Evolutionary conservation across 2,888 invertebrate species (phyloP), one percentile per base, ranked within the genome.

Genomic region (Tholera decimalis): DNA sequence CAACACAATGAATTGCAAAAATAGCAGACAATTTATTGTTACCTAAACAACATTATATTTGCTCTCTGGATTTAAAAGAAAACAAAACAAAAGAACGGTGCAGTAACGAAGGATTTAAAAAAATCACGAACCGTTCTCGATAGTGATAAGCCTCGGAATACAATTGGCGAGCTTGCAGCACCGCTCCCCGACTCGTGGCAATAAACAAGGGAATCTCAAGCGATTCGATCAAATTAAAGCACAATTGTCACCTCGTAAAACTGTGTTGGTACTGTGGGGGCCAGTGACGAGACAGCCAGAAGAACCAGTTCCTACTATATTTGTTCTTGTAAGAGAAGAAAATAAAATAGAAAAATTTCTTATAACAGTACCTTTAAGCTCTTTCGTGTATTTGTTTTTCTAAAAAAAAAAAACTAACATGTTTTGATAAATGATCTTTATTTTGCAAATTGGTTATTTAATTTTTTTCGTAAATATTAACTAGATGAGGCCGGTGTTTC

Each of bases 141-240:
- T 47, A 24, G 46, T 57, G 67, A 77, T 77, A 77, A 75, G 78
- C 67, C 51, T 56, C 15, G 35, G 58, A 61, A 73, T 55, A 71
- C 70, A 57, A 71, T 49, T 54, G 71, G 56, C 43, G 50, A 57
- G 71, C 66, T 63, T 49, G 71, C 64, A 62, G 39, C 71, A 53
- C 44, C n/a, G n/a, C n/a, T n/a, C 51, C 47, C 69, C 15, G 41
- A 22, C 60, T 56, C 47, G 76, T 15, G 37, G 18, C 78, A 66
- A 61, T 73, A 67, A 60, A 79, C 75, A 74, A 66, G 73, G 69
- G 50, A 15, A 65, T 78, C 66, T 66, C 65, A 49, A 63, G 65
- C 65, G 70, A 77, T 77, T 74, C 79, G 62, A 77, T 79, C 79
- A 79, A 77, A 79, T 79, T 77, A 77, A 77, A 77, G 62, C 74